Percentiles rank a stretch among this genome's conserved stretches.
phyloP scores from a whole-genome alignment of 2,113 vertebrate species.

The Grammomys dolichurus region DNA sequence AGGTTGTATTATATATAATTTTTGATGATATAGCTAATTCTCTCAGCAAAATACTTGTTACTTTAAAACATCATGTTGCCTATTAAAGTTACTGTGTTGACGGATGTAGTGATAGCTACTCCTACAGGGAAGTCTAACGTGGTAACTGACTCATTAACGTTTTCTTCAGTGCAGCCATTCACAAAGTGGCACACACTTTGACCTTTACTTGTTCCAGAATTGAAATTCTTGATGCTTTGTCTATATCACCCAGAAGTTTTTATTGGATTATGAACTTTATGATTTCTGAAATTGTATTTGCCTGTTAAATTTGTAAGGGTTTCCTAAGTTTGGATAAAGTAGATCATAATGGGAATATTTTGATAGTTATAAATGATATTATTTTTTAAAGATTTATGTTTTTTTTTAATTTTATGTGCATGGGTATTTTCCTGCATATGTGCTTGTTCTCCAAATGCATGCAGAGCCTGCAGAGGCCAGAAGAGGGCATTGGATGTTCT shows the following conservation, averaged over 20 bases:
- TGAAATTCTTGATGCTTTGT: conserved; percentile 46
- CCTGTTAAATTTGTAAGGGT: neutral
- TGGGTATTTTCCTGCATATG: neutral
- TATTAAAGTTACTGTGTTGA: conserved; percentile 13
- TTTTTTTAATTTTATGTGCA: neutral
- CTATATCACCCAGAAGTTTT: conserved; percentile 1
- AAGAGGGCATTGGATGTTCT: neutral
- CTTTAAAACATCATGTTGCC: neutral
- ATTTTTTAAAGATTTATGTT: neutral
- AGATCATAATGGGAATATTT: neutral
- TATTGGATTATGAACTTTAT: neutral
- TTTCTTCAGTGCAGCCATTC: conserved; percentile 31
- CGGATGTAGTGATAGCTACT: neutral
- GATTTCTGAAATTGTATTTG: conserved; percentile 43
- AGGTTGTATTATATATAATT: conserved; percentile 22
- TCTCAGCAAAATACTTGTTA: conserved; percentile 22
- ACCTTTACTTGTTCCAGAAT: conserved; percentile 23
- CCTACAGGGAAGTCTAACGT: conserved; percentile 31
- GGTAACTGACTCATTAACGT: conserved; percentile 26
- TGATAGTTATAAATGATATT: conserved; percentile 41
- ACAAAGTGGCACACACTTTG: neutral
- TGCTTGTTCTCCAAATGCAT: neutral
- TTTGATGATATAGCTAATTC: conserved; percentile 12
- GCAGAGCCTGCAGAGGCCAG: neutral
- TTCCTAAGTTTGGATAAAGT: conserved; percentile 43